phyloP scores from a whole-genome alignment of 2,888 invertebrate species.

The Cyaniris semiargus region DNA sequence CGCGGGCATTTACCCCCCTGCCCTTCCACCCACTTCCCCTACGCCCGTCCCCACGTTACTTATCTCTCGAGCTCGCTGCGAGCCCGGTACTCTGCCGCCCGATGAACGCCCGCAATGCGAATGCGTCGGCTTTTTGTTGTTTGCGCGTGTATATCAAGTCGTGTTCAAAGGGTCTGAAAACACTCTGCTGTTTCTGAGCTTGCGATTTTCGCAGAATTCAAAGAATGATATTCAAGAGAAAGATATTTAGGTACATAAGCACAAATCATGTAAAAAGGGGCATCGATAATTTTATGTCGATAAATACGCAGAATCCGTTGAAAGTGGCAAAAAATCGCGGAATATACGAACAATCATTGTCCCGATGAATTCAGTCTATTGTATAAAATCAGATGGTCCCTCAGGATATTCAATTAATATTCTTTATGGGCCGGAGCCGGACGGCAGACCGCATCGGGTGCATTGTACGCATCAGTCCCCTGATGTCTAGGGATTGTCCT shows the following conservation, averaged over 20 bases:
- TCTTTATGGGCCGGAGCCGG: conserved; percentile 17
- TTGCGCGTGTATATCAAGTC: conserved; percentile 45
- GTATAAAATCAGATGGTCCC: background rate
- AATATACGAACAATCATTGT: background rate
- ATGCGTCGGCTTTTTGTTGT: conserved; percentile 59
- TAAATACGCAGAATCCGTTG: background rate
- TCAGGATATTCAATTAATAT: conserved; percentile 21
- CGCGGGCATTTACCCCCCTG: conserved; percentile 72
- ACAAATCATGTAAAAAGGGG: background rate
- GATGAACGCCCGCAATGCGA: conserved; percentile 70
- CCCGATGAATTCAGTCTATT: background rate
- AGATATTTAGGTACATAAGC: background rate
- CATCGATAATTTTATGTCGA: background rate
- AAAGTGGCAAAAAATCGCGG: background rate
- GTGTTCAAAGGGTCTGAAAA: conserved; percentile 32
- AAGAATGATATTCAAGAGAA: background rate
- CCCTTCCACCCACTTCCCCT: conserved; percentile 46
- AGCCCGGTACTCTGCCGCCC: conserved; percentile 72
- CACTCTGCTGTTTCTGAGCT: conserved; percentile 10
- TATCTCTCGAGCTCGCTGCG: conserved; percentile 65
- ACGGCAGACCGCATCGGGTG: background rate
- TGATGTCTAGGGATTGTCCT: conserved; percentile 4
- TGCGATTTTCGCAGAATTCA: background rate
- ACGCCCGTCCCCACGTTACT: conserved; percentile 51
- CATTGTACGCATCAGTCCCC: conserved; percentile 4